These are phyloP conservation scores for Phrynocephalus versicolor DNA, from an alignment of 2,113 vertebrate genomes.

Conservation along the genomic window DNA sequence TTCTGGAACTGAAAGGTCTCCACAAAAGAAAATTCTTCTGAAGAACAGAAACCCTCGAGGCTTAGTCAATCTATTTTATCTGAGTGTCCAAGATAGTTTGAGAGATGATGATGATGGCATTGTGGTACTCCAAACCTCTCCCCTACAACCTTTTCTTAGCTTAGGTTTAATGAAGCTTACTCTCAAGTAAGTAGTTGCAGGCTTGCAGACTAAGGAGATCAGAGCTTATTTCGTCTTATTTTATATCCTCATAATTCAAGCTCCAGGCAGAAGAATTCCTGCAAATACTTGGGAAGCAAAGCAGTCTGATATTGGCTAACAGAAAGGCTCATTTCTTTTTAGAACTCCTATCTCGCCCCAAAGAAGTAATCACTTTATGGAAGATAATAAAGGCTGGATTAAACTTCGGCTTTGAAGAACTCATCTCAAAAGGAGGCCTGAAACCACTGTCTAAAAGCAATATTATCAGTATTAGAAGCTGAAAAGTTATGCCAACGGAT, in stretches of 20 bases:
- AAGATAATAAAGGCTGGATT: conserved; percentile 68
- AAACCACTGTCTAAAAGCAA: conserved; percentile 62
- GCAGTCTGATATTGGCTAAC: conserved; percentile 25
- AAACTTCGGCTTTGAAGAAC: conserved; percentile 65
- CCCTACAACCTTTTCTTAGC: too few relatives aligned
- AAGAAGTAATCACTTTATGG: conserved; percentile 63
- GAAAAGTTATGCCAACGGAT: conserved; percentile 66
- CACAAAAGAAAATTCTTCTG: background rate
- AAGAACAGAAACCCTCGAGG: background rate
- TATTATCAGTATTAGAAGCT: conserved; percentile 62
- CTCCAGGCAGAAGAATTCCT: background rate
- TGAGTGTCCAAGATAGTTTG: background rate
- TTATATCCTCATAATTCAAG: conserved; percentile 54
- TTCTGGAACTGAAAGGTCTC: too few relatives aligned
- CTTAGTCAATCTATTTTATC: background rate
- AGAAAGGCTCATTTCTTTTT: conserved; percentile 39
- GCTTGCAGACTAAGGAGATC: background rate
- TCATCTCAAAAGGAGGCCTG: conserved; percentile 56
- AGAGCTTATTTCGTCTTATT: conserved; percentile 26
- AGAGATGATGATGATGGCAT: too few relatives aligned
- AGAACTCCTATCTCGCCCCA: conserved; percentile 46
- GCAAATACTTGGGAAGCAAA: conserved; percentile 26
- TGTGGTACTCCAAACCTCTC: too few relatives aligned
- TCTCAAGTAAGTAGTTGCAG: background rate
- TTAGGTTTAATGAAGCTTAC: background rate